A percentile compares a stretch with the other conserved stretches of the same genome.
phyloP scores from a whole-genome alignment of 2,797 vertebrate genomes.

The Passerculus sandwichensis region DNA sequence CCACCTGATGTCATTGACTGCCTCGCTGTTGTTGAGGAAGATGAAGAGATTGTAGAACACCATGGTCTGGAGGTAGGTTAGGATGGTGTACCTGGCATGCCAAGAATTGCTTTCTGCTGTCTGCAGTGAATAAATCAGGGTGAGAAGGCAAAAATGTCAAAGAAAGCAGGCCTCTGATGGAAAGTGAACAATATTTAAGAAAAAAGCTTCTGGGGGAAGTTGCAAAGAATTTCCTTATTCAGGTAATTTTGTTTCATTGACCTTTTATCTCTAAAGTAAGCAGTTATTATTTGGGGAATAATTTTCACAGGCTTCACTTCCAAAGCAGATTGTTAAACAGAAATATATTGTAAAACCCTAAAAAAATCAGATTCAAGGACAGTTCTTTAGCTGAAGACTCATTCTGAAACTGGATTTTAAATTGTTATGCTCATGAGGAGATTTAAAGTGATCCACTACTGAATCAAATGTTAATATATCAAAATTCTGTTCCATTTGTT shows the following conservation, averaged over 20 bases:
- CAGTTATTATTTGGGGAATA: background rate
- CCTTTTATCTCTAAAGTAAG: background rate
- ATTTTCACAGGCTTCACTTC: background rate
- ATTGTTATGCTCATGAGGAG: background rate
- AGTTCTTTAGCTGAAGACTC: background rate
- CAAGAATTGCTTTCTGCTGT: slow-evolving; percentile 94
- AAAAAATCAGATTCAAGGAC: background rate
- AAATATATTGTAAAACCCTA: background rate
- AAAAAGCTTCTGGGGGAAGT: background rate
- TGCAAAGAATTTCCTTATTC: background rate
- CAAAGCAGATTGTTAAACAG: background rate
- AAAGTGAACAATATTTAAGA: background rate
- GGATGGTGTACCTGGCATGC: slow-evolving; percentile 94
- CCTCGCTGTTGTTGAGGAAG: slow-evolving; percentile 88
- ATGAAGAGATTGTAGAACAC: slow-evolving; percentile 99
- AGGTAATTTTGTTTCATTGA: background rate
- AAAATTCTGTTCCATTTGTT: background rate
- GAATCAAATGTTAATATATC: background rate
- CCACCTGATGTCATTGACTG: slow-evolving; percentile 85
- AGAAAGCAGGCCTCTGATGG: background rate
- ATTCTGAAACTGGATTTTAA: background rate
- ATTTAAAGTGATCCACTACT: background rate
- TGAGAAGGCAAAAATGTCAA: background rate
- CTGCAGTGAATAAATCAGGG: slow-evolving; percentile 73
- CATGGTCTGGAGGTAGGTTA: slow-evolving; percentile 98